These are phyloP conservation scores for Drosophila quinaria DNA, from an alignment of 2,888 invertebrate species.

Conservation along the genomic window DNA sequence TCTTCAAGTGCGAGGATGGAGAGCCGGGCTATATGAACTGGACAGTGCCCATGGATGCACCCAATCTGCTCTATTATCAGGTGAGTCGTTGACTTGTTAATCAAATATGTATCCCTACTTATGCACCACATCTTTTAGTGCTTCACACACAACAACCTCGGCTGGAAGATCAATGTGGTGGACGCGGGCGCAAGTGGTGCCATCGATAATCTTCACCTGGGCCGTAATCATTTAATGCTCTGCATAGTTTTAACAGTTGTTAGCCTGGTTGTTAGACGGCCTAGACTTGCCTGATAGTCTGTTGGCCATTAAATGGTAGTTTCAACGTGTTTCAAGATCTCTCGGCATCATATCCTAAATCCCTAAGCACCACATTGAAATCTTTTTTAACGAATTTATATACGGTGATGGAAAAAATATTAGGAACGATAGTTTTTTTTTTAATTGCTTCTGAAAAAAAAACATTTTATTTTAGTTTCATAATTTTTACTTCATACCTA, in stretches of 20 bases:
- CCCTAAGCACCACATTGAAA: constrained; percentile 21
- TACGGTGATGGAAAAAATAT: not conserved
- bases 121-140: constrained; percentile 88
- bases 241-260: constrained; percentile 73
- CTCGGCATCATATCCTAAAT: constrained; percentile 56
- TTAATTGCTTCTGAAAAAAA: no score
- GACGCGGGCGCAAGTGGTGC: constrained; percentile 63
- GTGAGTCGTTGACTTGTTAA: constrained; percentile 85
- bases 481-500: no score
- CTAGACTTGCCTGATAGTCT: constrained; percentile 83
- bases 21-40: constrained; percentile 92
- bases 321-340: constrained; percentile 20
- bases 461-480: no score
- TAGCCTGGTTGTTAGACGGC: constrained; percentile 81
- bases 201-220: constrained; percentile 26
- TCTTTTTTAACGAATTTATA: constrained; percentile 65
- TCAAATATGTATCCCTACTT: not conserved
- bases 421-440: no score
- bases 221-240: constrained; percentile 51
- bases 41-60: constrained; percentile 94
- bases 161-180: constrained; percentile 96
- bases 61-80: constrained; percentile 95
- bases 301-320: constrained; percentile 17
- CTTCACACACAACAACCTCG: constrained; percentile 95
- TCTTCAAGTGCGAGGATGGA: constrained; percentile 91